Evolutionary conservation across 2,888 invertebrate species (phyloP), one percentile per base, ranked within the genome.

Genomic region (Incurvaria masculella): DNA sequence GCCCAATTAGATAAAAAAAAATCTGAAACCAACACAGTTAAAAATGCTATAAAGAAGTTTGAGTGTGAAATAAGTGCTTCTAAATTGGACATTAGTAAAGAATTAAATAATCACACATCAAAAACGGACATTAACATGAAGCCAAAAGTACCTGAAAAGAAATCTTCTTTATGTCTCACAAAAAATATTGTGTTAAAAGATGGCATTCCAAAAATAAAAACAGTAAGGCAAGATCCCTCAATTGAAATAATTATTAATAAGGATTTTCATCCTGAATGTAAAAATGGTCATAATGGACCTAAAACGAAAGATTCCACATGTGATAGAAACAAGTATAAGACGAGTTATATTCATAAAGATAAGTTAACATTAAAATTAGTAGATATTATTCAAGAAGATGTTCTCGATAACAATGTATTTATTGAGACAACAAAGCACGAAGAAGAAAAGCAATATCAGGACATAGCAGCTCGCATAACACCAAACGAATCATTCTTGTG

Each of bases 401-500:
- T 62, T 8, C 63, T 64, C 53, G 73, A 75, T 59, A 62, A 49
- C 46, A 54, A 50, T 33, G 33, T 33, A 14, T 33, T 14, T 14
- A 4, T 33, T 6, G 33, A 33, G 4, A 33, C 8, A 33, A 33
- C 33, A 6, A 11, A 33, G 4, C 8, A 11, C 59, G 51, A 55
- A 47, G 57, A 62, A 48, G 65, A 65, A 49, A 61, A 63, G 23
- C 44, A 53, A 8, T 63, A 65, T 52, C 61, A 70, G 58, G 69
- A 71, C 42, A 57, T 72, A 11, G 67, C 61, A 55, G 58, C 70
- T 18, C 64, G 61, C 14, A 72, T 83, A 48, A 73, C 81, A 56
- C 86, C 86, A 2, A 87, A 87, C 59, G 80, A 78, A 53, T 87
- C 87, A 4, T 87, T 87, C 64, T 66, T 87, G 33, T 86, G 85